These are phyloP conservation scores for Brachionus paranguensis DNA, from an alignment of 1,140 invertebrate species.

Conservation along the genomic window DNA sequence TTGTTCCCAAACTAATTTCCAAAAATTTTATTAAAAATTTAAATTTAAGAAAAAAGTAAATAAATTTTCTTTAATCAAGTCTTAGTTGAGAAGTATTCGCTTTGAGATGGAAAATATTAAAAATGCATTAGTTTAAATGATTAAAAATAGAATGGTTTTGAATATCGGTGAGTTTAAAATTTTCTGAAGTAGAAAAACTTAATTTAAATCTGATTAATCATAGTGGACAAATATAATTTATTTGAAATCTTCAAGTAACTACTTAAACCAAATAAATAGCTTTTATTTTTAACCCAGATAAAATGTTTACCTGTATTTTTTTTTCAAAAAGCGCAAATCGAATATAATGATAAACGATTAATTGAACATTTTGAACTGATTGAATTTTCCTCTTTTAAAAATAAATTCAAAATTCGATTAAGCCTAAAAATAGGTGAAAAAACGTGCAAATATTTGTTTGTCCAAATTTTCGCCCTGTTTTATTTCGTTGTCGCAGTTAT, in stretches of 20 bases:
- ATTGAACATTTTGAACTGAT: constrained; percentile 7
- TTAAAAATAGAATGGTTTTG: neutral
- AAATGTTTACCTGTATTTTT: neutral
- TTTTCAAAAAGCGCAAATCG: neutral
- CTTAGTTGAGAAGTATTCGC: neutral
- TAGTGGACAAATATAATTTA: neutral
- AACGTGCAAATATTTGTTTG: constrained; percentile 35
- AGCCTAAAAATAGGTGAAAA: constrained; percentile 8
- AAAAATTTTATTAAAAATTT: neutral
- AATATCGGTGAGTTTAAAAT: neutral
- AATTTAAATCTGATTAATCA: neutral
- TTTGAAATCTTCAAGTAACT: neutral
- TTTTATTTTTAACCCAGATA: constrained; percentile 5
- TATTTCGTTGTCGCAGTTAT: neutral
- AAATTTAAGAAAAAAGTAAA: neutral
- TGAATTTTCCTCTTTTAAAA: constrained; percentile 19
- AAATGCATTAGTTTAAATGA: neutral
- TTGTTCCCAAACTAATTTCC: too few relatives aligned
- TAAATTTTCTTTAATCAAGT: neutral
- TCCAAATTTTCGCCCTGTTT: neutral
- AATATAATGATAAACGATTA: constrained; percentile 8
- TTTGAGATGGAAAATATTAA: neutral
- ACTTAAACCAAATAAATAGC: neutral
- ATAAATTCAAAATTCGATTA: constrained; percentile 12
- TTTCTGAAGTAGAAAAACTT: neutral